These are phyloP conservation scores for Bombus sibiricus DNA, from an alignment of 1,140 invertebrate genomes.

Conservation along the genomic window DNA sequence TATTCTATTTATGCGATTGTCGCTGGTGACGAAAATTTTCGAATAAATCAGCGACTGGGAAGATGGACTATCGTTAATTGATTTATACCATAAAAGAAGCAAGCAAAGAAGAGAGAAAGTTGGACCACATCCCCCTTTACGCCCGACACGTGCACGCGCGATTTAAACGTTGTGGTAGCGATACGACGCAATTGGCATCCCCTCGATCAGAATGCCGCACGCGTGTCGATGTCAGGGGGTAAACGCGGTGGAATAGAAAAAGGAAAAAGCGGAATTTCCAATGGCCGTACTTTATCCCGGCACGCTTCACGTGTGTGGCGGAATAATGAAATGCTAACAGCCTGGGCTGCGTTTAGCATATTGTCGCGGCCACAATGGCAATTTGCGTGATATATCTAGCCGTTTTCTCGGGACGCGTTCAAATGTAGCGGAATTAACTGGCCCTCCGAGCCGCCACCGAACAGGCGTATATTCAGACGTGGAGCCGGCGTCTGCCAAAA, in stretches of 20 bases:
- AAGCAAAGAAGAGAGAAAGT: background rate
- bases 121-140: background rate
- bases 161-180: background rate
- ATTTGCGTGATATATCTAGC: slow-evolving; percentile 81
- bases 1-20: too few species aligned
- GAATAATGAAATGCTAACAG: slow-evolving; percentile 79
- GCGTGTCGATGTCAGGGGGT: slow-evolving; percentile 17
- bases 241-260: slow-evolving; percentile 19
- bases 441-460: slow-evolving; percentile 34
- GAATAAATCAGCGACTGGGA: too few species aligned
- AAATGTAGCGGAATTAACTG: slow-evolving; percentile 82
- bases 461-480: slow-evolving; percentile 29
- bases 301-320: slow-evolving; percentile 32
- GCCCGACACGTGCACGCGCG: background rate
- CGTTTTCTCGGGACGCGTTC: slow-evolving; percentile 70
- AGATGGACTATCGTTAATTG: background rate
- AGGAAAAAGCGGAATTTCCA: background rate
- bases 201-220: slow-evolving; percentile 12
- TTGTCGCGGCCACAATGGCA: slow-evolving; percentile 82
- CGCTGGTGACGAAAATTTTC: too few species aligned
- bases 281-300: background rate
- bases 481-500: slow-evolving; percentile 15
- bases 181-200: slow-evolving; percentile 21
- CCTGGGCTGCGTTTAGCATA: slow-evolving; percentile 74
- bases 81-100: background rate